Percentiles rank a stretch among this genome's conserved stretches.
phyloP scores from a whole-genome alignment of 2,888 invertebrate genomes.

The Venustoraphidia nigricollis region DNA sequence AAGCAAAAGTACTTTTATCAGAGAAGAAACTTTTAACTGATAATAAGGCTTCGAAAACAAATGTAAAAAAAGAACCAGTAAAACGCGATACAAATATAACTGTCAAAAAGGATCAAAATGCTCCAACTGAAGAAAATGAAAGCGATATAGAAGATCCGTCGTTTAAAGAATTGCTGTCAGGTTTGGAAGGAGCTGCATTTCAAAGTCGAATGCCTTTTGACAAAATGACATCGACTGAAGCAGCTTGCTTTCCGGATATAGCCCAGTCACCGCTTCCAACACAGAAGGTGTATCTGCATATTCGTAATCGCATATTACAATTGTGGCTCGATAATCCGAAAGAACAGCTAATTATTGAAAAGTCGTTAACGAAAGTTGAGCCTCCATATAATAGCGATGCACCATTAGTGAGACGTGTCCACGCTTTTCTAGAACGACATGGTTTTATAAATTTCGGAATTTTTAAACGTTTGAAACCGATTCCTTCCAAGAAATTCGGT shows the following conservation, averaged over 20 bases:
- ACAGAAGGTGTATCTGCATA: conserved; percentile 78
- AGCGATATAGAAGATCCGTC: conserved; percentile 52
- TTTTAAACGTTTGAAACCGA: conserved; percentile 71
- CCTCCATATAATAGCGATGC: conserved; percentile 89
- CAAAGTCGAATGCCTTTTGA: conserved; percentile 89
- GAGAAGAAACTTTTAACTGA: conserved; percentile 39
- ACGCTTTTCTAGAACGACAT: conserved; percentile 85
- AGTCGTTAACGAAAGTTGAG: conserved; percentile 66
- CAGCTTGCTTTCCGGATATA: conserved; percentile 85
- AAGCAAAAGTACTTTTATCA: conserved; percentile 35
- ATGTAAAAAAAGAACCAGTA: conserved; percentile 22
- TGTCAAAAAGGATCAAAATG: conserved; percentile 26
- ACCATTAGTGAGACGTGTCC: conserved; percentile 65
- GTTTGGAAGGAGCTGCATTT: conserved; percentile 79
- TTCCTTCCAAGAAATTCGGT: conserved; percentile 46
- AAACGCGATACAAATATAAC: conserved; percentile 29
- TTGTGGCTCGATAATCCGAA: conserved; percentile 94
- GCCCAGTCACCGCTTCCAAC: conserved; percentile 67
- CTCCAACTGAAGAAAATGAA: conserved; percentile 34
- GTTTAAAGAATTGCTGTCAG: conserved; percentile 27
- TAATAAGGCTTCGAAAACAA: conserved; percentile 31
- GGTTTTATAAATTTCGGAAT: conserved; percentile 97
- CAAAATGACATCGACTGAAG: conserved; percentile 87
- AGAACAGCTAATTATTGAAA: conserved; percentile 72
- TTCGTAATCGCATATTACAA: conserved; percentile 80